Base-by-base conservation (phyloP, 92 coral and sea anemone species). In the Montipora capitata region DNA sequence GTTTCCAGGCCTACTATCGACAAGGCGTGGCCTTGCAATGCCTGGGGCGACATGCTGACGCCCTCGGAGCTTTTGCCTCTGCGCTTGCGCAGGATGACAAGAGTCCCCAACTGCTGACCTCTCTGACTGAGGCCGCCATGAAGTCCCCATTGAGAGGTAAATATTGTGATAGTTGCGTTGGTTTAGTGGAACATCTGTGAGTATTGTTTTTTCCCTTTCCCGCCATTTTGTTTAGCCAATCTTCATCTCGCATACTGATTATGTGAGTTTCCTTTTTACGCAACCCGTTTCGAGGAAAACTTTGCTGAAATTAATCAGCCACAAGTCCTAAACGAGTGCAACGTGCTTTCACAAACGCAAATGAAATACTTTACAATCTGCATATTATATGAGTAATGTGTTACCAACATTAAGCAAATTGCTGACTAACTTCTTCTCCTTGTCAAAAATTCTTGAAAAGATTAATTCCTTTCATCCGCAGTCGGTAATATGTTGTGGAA, bases 1-100 rank as follows among this genome's bases (percentile, higher is more conserved):
- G 80, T 88, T 74, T 74, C 79, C 94, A 97, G 99, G 99, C 99
- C 77, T 97, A 97, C 73, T 97, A 96, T 84, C 96, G 99, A 17
- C 99, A 97, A 84, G 99, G 98, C 38, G 98, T 97, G 82, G 99
- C 99, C 74, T 83, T 97, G 41, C 99, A 97, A 91, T 97, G 99
- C 80, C 93, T 97, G 85, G 99, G 99, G 78, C 98, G 98, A 35
- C 96, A 97, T 85, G 98, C 96, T 35, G 99, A 97, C 62, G 94
- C 99, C 63, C 92, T 97, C 71, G 96, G 98, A 59, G 98, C 99
- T 66, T 97, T 97, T 74, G 94, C 99, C 12, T 87, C 98, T 56
- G 99, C 99, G 69, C 96, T 97, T 87, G 99, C 99, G 89, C 98
- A 97, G 88, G 99, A 97, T 82, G 98, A 94, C 71, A 97, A 97